A percentile compares a stretch with the other conserved stretches of the same genome.
These are phyloP conservation scores for Delphinapterus leucas DNA, from an alignment of 2,113 vertebrate genomes.

Conservation along the genomic window DNA sequence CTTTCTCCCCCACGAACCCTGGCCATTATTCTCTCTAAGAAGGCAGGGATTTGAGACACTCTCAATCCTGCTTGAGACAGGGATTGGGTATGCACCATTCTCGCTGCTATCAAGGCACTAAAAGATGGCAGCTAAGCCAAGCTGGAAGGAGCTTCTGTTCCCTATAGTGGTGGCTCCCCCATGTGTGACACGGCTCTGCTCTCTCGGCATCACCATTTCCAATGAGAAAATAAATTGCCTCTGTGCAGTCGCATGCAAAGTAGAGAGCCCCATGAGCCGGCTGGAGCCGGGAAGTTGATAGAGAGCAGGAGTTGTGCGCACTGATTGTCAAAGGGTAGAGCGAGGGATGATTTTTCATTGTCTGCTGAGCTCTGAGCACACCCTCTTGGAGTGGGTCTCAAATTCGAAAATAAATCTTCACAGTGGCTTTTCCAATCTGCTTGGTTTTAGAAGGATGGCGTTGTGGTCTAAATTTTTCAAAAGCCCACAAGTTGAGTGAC, in stretches of 20 bases:
- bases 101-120: slow-evolving; percentile 29
- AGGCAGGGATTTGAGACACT: slow-evolving; percentile 64
- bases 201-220: slow-evolving; percentile 56
- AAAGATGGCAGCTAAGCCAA: slow-evolving; percentile 66
- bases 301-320: slow-evolving; percentile 24
- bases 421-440: slow-evolving; percentile 38
- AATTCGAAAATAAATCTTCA: slow-evolving; percentile 64
- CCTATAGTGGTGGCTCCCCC: slow-evolving; percentile 52
- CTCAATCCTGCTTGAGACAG: slow-evolving; percentile 60
- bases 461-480: slow-evolving; percentile 52
- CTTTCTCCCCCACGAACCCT: slow-evolving; percentile 10
- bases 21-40: slow-evolving; percentile 63
- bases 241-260: slow-evolving; percentile 72
- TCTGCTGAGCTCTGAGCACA: slow-evolving; percentile 53
- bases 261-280: slow-evolving; percentile 50
- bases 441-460: slow-evolving; percentile 63
- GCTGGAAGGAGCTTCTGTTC: slow-evolving; percentile 53
- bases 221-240: slow-evolving; percentile 71
- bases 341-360: slow-evolving; percentile 63
- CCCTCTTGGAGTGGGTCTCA: slow-evolving; percentile 46
- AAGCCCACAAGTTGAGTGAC: slow-evolving; percentile 21
- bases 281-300: slow-evolving; percentile 41
- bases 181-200: slow-evolving; percentile 62
- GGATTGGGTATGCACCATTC: slow-evolving; percentile 48
- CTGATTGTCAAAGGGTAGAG: slow-evolving; percentile 38